Conservation (phyloP, 37 sponge, comb jelly and placozoan genomes). For the Amphimedon queenslandica region DNA sequence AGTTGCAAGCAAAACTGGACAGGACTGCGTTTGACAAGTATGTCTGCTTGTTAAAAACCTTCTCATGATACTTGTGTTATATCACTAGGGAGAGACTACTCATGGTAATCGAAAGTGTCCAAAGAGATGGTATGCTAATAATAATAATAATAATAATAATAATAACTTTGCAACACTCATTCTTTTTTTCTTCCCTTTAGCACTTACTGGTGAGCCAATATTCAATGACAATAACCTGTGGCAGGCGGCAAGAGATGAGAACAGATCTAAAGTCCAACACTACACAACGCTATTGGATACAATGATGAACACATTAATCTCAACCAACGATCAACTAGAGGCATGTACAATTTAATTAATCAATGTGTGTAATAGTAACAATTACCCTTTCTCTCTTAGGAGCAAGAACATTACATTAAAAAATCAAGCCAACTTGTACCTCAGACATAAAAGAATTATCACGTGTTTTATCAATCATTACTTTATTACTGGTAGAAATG, state of each 20-base stretch:
- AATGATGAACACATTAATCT: neutral
- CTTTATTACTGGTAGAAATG: too few species aligned
- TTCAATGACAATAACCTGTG: neutral
- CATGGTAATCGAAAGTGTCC: neutral
- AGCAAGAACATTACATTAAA: too few species aligned
- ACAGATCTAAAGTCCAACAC: neutral
- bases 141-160: neutral
- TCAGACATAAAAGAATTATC: too few species aligned
- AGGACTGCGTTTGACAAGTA: neutral
- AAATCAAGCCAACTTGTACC: too few species aligned
- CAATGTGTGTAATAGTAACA: too few species aligned
- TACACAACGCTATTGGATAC: neutral
- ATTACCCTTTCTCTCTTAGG: too few species aligned
- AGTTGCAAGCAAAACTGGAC: neutral
- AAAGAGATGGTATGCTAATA: constrained; percentile 4
- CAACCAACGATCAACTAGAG: neutral
- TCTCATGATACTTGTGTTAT: neutral
- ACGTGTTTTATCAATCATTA: too few species aligned
- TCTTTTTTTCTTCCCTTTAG: neutral
- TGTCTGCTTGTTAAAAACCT: neutral
- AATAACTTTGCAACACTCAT: neutral
- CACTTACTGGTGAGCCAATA: constrained; percentile 1
- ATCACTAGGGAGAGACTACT: constrained; percentile 2
- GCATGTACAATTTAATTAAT: neutral
- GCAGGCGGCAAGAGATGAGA: neutral